Base-by-base conservation (phyloP, 2,797 vertebrate genomes). In the Triplophysa bombifrons region DNA sequence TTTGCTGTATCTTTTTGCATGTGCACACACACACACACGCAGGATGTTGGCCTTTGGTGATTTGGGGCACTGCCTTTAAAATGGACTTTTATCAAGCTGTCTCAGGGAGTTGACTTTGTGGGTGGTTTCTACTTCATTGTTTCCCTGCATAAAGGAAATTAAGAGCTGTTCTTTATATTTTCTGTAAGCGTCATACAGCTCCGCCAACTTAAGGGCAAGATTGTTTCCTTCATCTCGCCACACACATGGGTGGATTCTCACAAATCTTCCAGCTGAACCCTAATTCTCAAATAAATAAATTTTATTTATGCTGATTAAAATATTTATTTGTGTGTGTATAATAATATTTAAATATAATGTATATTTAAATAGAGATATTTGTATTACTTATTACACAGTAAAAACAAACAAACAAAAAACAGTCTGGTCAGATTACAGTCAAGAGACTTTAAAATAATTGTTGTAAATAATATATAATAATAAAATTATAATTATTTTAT, bases 41-140 rank as follows among this genome's bases (percentile, higher is more conserved):
- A 61, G 44, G 68, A 50, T 69, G 50, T 50, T 74, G 67, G 68
- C 68, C 76, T 63, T 78, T 78, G 70, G 67, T 71, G 67, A 78
- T 70, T 70, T 78, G 58, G 76, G 76, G 25, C 71, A 74, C 27
- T 74, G 55, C 65, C 74, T 67, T 51, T 72, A 51, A 74, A 80
- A 73, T 74, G 38, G 41, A 73, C 70, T 80, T 73, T 80, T 80
- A 80, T 74, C 78, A 80, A 61, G 68, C 51, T 80, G 72, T 74
- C 55, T 80, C 30, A 60, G 63, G 63, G 74, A 71, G 76, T 53
- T 63, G 58, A 27, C 46, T 74, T 75, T 69, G 55, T 53, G 34
- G 72, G 72, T 83, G 65, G 78, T 44, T 44, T 30, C 55, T 61
- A 67, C 77, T 76, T 66, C 61, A 72, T 83, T 80, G 58, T 80